Base-by-base conservation (phyloP, 2,113 vertebrate species). In the Glaucomys volans region DNA sequence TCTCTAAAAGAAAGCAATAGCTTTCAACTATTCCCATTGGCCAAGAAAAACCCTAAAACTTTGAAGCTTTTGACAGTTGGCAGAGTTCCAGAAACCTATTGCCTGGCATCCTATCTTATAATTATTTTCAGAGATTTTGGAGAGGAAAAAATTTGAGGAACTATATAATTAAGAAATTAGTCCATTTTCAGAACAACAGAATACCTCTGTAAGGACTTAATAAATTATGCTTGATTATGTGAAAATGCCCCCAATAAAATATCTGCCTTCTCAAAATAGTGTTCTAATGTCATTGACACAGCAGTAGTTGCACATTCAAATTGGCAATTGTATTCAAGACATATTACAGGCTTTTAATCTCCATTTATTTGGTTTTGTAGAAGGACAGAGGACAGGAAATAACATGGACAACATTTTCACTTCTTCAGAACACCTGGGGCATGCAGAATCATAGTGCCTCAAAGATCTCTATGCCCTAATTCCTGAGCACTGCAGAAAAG, bases 1-100 rank as follows among this genome's bases (percentile, higher is more conserved):
- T 26, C 28, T 82, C 44, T 96, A 57, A 92, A 92, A 92, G 91
- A 94, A 95, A 97, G 81, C 66, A 91, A 69, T 90, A 90, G 44
- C 32, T 89, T 97, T 93, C 52, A 50, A 85, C 67, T 95, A 52
- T 83, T 97, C 64, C 47, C 71, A 28, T 54, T 83, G 37, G 32
- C 87, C 57, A 95, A 90, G 40, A 85, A 91, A 94, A 81, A 8
- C 80, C 24, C 52, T 59, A 92, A 90, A 95, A 75, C 20, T 91
- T 80, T 59, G 28, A 72, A 94, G 24, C 86, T 87, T 26, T 93
- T 16, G 42, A 87, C 67, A 83, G 69, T 80, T 83, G 72, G 3
- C 22, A 85, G 57, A 83, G 26, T 87, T 75, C 62, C 79, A 95
- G 74, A 79, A 89, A 71, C 24, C 11, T 37, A 77, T n/a, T 59